Conservation (phyloP, 2,113 vertebrate genomes). For the Thalassoma bifasciatum region DNA sequence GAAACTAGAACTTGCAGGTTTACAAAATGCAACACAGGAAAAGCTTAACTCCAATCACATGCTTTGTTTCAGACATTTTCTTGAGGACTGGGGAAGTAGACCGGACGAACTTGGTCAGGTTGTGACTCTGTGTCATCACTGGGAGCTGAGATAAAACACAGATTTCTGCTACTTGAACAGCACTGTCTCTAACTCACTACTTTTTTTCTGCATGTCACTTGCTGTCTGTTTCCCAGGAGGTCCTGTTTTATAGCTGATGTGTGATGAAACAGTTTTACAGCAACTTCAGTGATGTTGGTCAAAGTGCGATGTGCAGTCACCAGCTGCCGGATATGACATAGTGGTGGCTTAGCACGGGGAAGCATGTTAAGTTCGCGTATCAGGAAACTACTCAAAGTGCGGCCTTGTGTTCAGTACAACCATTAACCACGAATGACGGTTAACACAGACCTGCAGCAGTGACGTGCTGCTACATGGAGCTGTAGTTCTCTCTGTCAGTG, state of each 20-base stretch:
- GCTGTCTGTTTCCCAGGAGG: not conserved
- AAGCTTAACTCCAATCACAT: not conserved
- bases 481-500: not conserved
- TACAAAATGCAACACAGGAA: not conserved
- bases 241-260: not conserved
- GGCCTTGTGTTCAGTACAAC: constrained; percentile 26
- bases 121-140: constrained; percentile 33
- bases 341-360: constrained; percentile 14
- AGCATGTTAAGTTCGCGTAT: constrained; percentile 13
- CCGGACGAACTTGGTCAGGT: constrained; percentile 6
- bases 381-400: constrained; percentile 41
- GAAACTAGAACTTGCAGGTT: not conserved
- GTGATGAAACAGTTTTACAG: not conserved
- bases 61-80: not conserved
- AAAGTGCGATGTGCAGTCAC: constrained; percentile 20
- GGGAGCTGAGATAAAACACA: constrained; percentile 13
- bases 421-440: constrained; percentile 13
- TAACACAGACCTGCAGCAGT: not conserved
- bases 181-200: not conserved
- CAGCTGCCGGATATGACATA: constrained; percentile 45
- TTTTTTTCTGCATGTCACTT: not conserved
- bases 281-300: not conserved
- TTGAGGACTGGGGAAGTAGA: constrained; percentile 27
- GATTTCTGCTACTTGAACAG: constrained; percentile 14
- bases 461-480: not conserved